Evolutionary conservation across 2,888 invertebrate species (phyloP), one percentile per base, ranked within the genome.

Genomic region (Graphium colonna): DNA sequence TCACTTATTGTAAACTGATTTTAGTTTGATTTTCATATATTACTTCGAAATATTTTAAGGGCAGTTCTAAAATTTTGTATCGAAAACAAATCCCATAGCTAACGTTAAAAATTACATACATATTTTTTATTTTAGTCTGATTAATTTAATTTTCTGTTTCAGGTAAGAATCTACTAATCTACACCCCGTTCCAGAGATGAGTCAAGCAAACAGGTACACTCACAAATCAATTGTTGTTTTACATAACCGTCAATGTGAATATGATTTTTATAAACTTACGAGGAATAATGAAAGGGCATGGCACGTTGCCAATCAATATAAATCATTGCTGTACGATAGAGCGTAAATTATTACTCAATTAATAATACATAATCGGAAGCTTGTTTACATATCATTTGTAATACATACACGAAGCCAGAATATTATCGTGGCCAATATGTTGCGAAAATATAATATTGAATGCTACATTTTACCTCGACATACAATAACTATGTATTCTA

Each of bases 251-350:
- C 13, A 12, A 62, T 58, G 59, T 65, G n/a, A n/a, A 64, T 57
- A 59, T 63, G 58, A 68, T 62, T 67, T 67, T 58, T 69, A 70
- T 71, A 68, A 67, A 62, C 59, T 58, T 53, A 65, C 71, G 73
- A 64, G 75, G 73, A 73, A 76, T 76, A 77, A 79, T 79, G 75
- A 72, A 69, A 64, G 64, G 59, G 49, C 55, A 70, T 82, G 84
- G 84, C 82, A 63, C 55, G 18, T 58, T 59, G 82, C 83, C 83
- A 84, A 82, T 64, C 57, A 63, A 69, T 71, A 82, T 84, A 77
- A 77, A 83, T 84, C 83, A 46, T 36, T 16, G 31, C 46, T 46
- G 43, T 44, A 15, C 18, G 64, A 49, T 53, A 51, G 48, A 51
- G 42, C 52, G 41, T 53, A 58, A 55, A 57, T 58, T 56, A 52